phyloP scores from a whole-genome alignment of 2,797 vertebrate genomes.

The Gymnoscopelus braueri region DNA sequence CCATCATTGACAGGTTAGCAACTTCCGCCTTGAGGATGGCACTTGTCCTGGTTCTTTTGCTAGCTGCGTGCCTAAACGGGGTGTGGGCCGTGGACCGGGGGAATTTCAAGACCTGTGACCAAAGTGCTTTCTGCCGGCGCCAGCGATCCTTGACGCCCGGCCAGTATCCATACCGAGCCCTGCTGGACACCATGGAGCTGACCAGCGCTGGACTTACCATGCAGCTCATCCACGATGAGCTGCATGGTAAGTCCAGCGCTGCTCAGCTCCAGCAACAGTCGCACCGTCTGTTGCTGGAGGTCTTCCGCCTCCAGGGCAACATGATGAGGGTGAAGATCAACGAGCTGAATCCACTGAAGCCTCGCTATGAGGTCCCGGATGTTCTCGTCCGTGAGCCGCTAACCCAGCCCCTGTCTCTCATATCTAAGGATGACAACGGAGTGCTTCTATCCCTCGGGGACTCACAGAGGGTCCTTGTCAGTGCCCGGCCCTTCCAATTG shows the following conservation, averaged over 20 bases:
- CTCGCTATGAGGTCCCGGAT: slow-evolving; percentile 88
- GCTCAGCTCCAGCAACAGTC: too few species aligned
- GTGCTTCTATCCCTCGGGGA: slow-evolving; percentile 88
- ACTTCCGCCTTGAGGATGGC: too few species aligned
- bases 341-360: slow-evolving; percentile 85
- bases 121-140: slow-evolving; percentile 65
- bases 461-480: slow-evolving; percentile 88
- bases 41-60: too few species aligned
- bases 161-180: slow-evolving; percentile 88
- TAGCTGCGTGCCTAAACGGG: too few species aligned
- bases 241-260: too few species aligned
- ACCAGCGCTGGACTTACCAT: slow-evolving; percentile 83
- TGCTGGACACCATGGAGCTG: slow-evolving; percentile 89
- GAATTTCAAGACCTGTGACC: too few species aligned
- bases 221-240: slow-evolving; percentile 82
- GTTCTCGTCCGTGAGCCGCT: slow-evolving; percentile 86
- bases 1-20: too few species aligned
- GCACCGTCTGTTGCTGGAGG: slow-evolving; percentile 83
- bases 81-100: too few species aligned
- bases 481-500: slow-evolving; percentile 87
- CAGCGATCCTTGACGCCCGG: slow-evolving; percentile 87
- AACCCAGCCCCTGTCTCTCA: slow-evolving; percentile 73
- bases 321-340: slow-evolving; percentile 89
- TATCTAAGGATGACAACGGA: slow-evolving; percentile 88
- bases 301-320: slow-evolving; percentile 88